Evolutionary conservation across 2,797 vertebrate genomes (phyloP).

Genomic region (Eptatretus atami): DNA sequence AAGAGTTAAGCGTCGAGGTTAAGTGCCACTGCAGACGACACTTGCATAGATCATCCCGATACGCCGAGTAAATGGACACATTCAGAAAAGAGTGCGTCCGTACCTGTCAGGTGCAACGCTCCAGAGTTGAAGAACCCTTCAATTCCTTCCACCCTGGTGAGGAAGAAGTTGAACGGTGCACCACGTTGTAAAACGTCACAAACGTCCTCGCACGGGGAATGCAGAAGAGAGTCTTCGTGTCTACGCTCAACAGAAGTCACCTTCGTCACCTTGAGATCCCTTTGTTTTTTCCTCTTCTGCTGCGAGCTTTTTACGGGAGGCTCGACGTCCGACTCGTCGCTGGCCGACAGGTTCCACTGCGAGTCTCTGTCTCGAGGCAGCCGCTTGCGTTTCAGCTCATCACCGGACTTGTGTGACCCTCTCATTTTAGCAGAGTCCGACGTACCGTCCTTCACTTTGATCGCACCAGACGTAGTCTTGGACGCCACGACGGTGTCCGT

Average conservation of each 20-base stretch:
- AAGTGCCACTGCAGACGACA: no score
- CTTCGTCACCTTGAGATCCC: constrained; percentile 9
- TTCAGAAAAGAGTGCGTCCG: no score
- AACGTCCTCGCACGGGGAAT: constrained; percentile 17
- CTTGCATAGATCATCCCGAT: no score
- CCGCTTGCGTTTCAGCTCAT: constrained; percentile 9
- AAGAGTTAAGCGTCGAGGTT: no score
- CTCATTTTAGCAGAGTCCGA: no score
- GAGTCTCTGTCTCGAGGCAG: constrained; percentile 17
- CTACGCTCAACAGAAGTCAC: constrained; percentile 12
- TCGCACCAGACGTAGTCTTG: no score
- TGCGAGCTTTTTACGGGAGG: constrained; percentile 7
- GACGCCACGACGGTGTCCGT: no score
- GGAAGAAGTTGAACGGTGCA: constrained; percentile 49
- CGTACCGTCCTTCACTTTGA: no score
- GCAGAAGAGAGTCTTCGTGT: constrained; percentile 5
- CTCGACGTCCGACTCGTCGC: constrained; percentile 19
- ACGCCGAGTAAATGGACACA: no score
- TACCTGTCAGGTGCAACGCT: constrained; percentile 70
- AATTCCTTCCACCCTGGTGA: constrained; percentile 63
- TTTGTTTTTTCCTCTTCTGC: constrained; percentile 2
- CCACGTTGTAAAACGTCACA: constrained; percentile 24
- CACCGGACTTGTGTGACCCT: no score
- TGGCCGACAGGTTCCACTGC: constrained; percentile 68
- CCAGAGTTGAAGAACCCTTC: constrained; percentile 38